These are phyloP conservation scores for Rhyacichthys aspro DNA, from an alignment of 2,797 vertebrate genomes.

Conservation along the genomic window DNA sequence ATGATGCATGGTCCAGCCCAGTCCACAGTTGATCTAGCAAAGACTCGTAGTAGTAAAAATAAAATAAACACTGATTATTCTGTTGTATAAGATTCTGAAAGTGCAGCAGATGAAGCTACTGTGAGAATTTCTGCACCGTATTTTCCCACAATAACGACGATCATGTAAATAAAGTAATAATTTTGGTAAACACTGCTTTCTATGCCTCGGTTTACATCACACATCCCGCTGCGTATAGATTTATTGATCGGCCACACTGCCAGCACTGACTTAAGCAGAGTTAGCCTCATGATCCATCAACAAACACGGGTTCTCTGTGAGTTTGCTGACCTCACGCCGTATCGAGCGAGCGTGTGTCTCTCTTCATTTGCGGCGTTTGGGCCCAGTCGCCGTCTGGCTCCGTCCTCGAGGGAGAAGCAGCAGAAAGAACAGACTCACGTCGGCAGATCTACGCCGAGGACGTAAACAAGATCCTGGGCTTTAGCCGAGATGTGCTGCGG, in stretches of 20 bases:
- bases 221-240: neutral
- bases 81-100: too few relatives aligned
- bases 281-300: slow-evolving; percentile 13
- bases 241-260: neutral
- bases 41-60: too few relatives aligned
- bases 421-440: slow-evolving; percentile 17
- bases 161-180: too few relatives aligned
- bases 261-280: slow-evolving; percentile 6
- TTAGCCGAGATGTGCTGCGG: slow-evolving; percentile 10
- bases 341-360: slow-evolving; percentile 35
- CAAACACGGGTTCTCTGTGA: neutral
- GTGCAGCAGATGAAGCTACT: too few relatives aligned
- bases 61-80: too few relatives aligned
- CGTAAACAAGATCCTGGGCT: slow-evolving; percentile 46
- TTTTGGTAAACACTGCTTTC: too few relatives aligned
- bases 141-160: too few relatives aligned
- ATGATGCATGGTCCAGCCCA: too few relatives aligned
- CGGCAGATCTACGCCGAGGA: slow-evolving; percentile 39
- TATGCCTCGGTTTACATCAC: neutral
- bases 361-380: slow-evolving; percentile 40
- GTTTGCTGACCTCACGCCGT: slow-evolving; percentile 23
- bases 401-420: slow-evolving; percentile 24
- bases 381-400: slow-evolving; percentile 43
- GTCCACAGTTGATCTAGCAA: too few relatives aligned
- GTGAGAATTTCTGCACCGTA: too few relatives aligned